Base-by-base conservation (phyloP, 1,140 invertebrate genomes). In the Bombus pascuorum region DNA sequence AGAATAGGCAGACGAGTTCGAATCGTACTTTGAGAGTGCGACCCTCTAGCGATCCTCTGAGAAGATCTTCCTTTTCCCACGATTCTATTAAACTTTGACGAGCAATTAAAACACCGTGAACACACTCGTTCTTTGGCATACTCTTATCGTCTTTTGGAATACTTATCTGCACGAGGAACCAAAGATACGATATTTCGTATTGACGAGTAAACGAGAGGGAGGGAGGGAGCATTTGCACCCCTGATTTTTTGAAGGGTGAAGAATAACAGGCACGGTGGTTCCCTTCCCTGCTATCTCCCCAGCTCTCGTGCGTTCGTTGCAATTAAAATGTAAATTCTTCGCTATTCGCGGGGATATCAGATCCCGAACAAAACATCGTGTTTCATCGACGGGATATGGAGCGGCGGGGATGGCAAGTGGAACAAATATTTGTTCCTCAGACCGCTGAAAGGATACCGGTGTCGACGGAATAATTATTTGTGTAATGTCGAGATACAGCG, bases 281-380 rank as follows among this genome's bases (percentile, higher is more conserved):
- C n/a, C 71, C 47, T 47, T 47, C n/a, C 39, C 70, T 37, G 13
- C 37, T 12, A 12, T 74, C 18, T 12, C 8, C 22, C 25, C 22
- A 28, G 0, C 6, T 1, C 32, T 37, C 6, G 6, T 53, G 37
- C 22, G n/a, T 6, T n/a, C 39, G 42, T 83, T 15, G 59, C 81
- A 83, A 83, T 83, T 83, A 76, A 83, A 83, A 83, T 76, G 81
- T 53, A 76, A 83, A 83, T 83, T 83, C 53, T 25, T 83, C 59
- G 72, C 42, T 37, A 34, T 83, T 83, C 72, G 72, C 72, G 32
- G 32, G 71, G 22, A 66, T 42, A 53, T 18, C 47, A 8, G 47
- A 53, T n/a, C 13, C 32, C 72, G 12, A 66, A 83, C 74, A 53
- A 83, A 83, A 76, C 73, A 66, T 6, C 37, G 42, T 25, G 73